These are phyloP conservation scores for Rhagium mordax DNA, from an alignment of 2,888 invertebrate species.

Conservation along the genomic window DNA sequence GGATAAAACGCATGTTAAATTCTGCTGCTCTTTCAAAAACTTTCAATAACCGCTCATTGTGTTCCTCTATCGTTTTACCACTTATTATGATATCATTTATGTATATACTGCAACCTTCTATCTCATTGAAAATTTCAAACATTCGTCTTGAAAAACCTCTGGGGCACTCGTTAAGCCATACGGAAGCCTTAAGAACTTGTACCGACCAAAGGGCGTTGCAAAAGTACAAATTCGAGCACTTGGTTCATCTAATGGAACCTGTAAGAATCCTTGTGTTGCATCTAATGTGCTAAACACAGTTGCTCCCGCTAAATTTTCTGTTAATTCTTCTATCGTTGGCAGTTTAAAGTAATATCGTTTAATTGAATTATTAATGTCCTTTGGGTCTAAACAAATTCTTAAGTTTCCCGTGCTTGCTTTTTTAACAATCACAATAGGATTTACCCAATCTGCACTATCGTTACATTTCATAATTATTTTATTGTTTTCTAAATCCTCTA, in stretches of 20 bases:
- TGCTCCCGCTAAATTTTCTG: constrained; percentile 37
- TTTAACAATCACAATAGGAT: constrained; percentile 50
- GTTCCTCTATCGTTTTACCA: background rate
- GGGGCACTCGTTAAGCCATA: constrained; percentile 43
- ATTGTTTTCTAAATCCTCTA: constrained; percentile 45
- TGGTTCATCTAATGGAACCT: constrained; percentile 40
- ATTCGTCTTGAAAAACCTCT: no score
- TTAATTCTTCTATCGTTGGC: constrained; percentile 50
- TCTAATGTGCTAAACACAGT: constrained; percentile 37
- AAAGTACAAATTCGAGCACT: constrained; percentile 46
- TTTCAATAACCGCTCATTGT: background rate
- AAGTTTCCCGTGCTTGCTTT: constrained; percentile 40
- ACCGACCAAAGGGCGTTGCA: constrained; percentile 51
- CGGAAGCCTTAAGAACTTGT: constrained; percentile 49
- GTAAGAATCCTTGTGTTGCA: constrained; percentile 33
- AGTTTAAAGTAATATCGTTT: constrained; percentile 44
- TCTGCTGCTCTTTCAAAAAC: background rate
- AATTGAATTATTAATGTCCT: constrained; percentile 46
- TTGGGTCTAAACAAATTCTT: constrained; percentile 47
- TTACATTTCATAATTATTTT: constrained; percentile 49
- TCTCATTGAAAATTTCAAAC: background rate
- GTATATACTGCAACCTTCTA: background rate
- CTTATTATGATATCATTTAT: background rate
- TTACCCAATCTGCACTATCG: constrained; percentile 52
- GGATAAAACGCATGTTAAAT: background rate